Percentiles rank a stretch among this genome's conserved stretches.
Evolutionary conservation across 2,797 vertebrate genomes (phyloP).

Genomic region (Anabas testudineus): DNA sequence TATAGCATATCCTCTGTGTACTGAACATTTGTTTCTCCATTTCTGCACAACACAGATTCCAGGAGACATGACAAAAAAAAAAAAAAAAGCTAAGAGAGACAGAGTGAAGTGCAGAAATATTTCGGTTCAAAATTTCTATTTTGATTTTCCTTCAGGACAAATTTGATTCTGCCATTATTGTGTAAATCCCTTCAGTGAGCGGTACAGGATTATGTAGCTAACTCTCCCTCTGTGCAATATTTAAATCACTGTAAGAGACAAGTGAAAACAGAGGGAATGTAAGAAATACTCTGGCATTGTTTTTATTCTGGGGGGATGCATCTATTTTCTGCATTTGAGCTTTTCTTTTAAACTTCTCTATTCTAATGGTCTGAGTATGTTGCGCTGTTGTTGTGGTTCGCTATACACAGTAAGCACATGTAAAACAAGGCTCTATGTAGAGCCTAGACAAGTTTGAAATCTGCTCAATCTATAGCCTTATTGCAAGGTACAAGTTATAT

Average conservation of each 20-base stretch:
- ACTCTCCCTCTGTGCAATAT: slow-evolving; percentile 6
- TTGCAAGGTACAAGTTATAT: too few relatives aligned
- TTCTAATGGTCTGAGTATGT: too few relatives aligned
- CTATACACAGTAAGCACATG: slow-evolving; percentile 19
- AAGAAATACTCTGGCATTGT: background rate
- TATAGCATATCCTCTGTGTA: slow-evolving; percentile 6
- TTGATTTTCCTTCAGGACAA: slow-evolving; percentile 15
- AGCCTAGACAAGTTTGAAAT: too few relatives aligned
- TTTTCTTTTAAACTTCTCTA: background rate
- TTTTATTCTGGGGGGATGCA: background rate
- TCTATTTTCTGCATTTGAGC: background rate
- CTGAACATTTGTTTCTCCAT: slow-evolving; percentile 17
- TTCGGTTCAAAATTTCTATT: slow-evolving; percentile 1
- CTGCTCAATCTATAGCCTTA: too few relatives aligned
- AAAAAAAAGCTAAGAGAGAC: background rate
- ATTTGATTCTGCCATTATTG: slow-evolving; percentile 38
- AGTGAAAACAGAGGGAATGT: background rate
- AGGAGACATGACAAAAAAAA: background rate
- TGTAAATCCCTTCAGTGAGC: slow-evolving; percentile 36
- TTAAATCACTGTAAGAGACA: slow-evolving; percentile 20
- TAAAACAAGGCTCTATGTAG: too few relatives aligned
- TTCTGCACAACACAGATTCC: slow-evolving; percentile 32
- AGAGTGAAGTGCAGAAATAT: background rate
- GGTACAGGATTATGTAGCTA: slow-evolving; percentile 25
- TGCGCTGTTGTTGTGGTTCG: background rate